phyloP scores from a whole-genome alignment of 2,113 vertebrate species.

The Lipotes vexillifer region DNA sequence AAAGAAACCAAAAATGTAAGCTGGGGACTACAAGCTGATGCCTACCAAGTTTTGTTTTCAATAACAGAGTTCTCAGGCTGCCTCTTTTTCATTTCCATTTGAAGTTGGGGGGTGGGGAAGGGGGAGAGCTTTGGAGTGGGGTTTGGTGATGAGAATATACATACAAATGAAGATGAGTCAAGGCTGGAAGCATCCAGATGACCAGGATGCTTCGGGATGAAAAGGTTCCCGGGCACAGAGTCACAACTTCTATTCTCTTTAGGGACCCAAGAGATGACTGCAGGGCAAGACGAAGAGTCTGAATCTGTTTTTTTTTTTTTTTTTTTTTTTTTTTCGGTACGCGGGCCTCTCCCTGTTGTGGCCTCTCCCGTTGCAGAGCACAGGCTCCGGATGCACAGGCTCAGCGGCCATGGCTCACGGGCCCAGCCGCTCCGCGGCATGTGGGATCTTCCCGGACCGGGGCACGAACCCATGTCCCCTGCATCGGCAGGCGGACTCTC shows the following conservation, averaged over 20 bases:
- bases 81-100: not conserved
- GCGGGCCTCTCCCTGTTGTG: too few relatives aligned
- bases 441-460: too few relatives aligned
- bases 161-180: not conserved
- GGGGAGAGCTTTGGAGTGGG: rapidly evolving
- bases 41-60: not conserved
- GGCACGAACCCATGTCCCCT: too few relatives aligned
- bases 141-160: not conserved
- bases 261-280: not conserved
- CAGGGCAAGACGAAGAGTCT: not conserved
- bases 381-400: too few relatives aligned
- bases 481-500: too few relatives aligned
- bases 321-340: too few relatives aligned
- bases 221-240: not conserved
- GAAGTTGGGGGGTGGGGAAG: not conserved
- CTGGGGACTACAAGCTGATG: too few relatives aligned
- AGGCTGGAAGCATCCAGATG: not conserved
- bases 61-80: not conserved
- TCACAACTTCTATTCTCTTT: not conserved
- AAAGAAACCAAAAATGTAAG: not conserved
- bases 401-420: too few relatives aligned
- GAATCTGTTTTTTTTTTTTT: not conserved
- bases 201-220: too few relatives aligned
- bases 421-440: too few relatives aligned
- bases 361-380: too few relatives aligned